Base-by-base conservation (phyloP, 2,797 vertebrate species). In the Hipposideros larvatus region DNA sequence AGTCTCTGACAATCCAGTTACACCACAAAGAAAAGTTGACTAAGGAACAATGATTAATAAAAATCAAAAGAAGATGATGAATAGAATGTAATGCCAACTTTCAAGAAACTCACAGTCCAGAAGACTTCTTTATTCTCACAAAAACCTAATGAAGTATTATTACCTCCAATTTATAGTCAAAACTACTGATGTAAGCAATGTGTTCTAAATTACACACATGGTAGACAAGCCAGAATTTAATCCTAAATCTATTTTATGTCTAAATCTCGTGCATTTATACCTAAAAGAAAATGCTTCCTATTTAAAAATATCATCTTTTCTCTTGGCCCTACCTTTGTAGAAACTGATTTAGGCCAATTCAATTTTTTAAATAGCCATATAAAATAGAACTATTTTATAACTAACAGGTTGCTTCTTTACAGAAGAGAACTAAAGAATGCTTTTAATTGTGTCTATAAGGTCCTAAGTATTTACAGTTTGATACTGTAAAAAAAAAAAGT, bases 11-110 rank as follows among this genome's bases (percentile, higher is more conserved):
- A 66, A 88, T 34, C 28, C 28, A 31, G 16, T 41, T 43, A 82
- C 9, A 68, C 28, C 48, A 74, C 31, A 14, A 5, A 61, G 82
- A 92, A 75, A 37, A 82, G 43, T 7, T 68, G 53, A 48, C 71
- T 90, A 41, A 82, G 59, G 53, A 21, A 88, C 28, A 71, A 57
- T 37, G 34, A 73, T 66, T 66, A 96, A 70, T 59, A 92, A 84
- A 66, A 73, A 91, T 73, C 22, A 78, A 87, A 79, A 46, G 31
- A 82, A 80, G 57, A 74, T 21, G 31, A 51, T 51, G 3, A 95
- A 51, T 63, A 68, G 88, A 93, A 85, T 82, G 7, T 19, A 10
- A 53, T 48, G 14, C n/a, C n/a, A 59, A 28, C 48, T 91, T 96
- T 78, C 10, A 89, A 78, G 73, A 96, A 57, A 66, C 4, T n/a